Evolutionary conservation across 2,888 invertebrate genomes (phyloP).

Genomic region (Octonoba sinensis): DNA sequence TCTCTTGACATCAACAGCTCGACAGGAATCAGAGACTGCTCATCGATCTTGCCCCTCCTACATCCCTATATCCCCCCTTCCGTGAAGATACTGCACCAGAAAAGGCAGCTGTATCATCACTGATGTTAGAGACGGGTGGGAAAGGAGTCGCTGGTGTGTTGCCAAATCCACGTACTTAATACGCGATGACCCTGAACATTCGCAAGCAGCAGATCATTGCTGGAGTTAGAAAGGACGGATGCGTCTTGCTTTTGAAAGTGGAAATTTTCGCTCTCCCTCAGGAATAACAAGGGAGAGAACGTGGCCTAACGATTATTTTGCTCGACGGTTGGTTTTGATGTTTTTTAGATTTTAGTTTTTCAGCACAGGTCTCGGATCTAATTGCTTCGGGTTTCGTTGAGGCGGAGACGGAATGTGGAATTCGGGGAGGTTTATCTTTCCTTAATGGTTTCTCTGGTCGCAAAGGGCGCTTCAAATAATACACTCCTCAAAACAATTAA

Average conservation of each 20-base stretch:
- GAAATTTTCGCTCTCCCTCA: conserved; percentile 38
- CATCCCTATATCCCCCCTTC: conserved; percentile 12
- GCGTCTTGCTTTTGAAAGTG: conserved; percentile 57
- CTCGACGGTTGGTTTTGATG: too few species aligned
- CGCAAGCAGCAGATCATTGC: conserved; percentile 41
- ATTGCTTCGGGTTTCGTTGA: too few species aligned
- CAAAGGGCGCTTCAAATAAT: too few species aligned
- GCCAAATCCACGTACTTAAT: conserved; percentile 63
- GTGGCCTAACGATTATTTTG: conserved; percentile 35
- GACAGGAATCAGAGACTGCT: conserved; percentile 47
- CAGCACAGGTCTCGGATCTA: too few species aligned
- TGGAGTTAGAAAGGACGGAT: conserved; percentile 32
- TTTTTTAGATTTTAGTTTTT: too few species aligned
- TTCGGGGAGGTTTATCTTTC: too few species aligned
- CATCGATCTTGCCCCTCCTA: conserved; percentile 32
- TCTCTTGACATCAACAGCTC: conserved; percentile 63
- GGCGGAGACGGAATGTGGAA: too few species aligned
- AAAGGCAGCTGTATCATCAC: conserved; percentile 44
- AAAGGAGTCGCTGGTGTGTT: conserved; percentile 28
- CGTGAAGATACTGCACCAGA: conserved; percentile 38
- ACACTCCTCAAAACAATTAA: too few species aligned
- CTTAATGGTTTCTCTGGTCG: too few species aligned
- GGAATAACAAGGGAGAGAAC: conserved; percentile 23
- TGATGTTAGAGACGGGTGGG: conserved; percentile 6
- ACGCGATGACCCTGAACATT: conserved; percentile 63